Evolutionary conservation across 1,140 invertebrate genomes (phyloP), one percentile per base, ranked within the genome.

Genomic region (Phymastichus coffea): DNA sequence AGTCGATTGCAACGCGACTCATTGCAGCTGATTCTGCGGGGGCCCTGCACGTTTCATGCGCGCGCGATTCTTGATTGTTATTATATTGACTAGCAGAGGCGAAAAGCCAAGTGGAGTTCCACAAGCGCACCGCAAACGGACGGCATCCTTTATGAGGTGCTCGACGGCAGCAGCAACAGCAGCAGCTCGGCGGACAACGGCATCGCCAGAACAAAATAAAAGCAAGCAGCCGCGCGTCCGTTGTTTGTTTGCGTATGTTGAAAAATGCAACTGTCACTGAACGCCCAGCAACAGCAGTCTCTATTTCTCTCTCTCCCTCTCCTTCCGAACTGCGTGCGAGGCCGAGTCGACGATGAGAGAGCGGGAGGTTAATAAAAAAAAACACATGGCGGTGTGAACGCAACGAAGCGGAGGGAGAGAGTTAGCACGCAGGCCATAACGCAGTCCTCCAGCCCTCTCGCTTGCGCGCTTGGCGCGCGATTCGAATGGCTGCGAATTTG

Each of bases 71-170:
- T n/a, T n/a, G n/a, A n/a, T n/a, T n/a, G n/a, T n/a, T n/a, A n/a
- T n/a, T n/a, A n/a, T n/a, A n/a, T n/a, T n/a, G n/a, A n/a, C n/a
- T n/a, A n/a, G n/a, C n/a, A n/a, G n/a, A n/a, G n/a, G n/a, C n/a
- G n/a, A n/a, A n/a, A n/a, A n/a, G n/a, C n/a, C n/a, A n/a, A n/a
- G n/a, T n/a, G n/a, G n/a, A n/a, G 14, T 10, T 15, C 15, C 26
- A 23, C 25, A 26, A 17, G 15, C n/a, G 6, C 26, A 23, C 19
- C 15, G 43, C 44, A 47, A 57, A 58, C 20, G 22, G 49, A 28
- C 14, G 15, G 20, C 56, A 51, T 43, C 46, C 37, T 43, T 51
- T 60, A 44, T 53, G 44, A 60, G 28, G 33, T 25, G 12, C n/a
- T 15, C 10, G 44, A n/a, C n/a, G n/a, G n/a, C n/a, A n/a, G n/a